Conservation (phyloP, 64 coral and sea anemone species). For the Pocillopora verrucosa region DNA sequence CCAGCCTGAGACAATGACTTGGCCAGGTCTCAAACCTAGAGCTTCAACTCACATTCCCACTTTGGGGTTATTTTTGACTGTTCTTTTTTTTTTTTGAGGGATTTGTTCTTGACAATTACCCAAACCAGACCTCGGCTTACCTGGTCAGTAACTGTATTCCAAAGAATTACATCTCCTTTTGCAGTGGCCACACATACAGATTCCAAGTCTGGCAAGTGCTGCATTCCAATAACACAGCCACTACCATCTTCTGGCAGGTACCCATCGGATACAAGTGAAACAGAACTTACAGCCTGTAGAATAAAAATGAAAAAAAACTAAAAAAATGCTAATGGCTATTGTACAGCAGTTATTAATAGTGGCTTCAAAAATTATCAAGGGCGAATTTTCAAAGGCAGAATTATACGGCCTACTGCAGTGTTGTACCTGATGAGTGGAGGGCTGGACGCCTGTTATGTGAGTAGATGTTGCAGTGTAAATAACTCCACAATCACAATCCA, state of each 20-base stretch:
- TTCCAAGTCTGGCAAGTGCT: constrained; percentile 89
- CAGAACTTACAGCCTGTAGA: constrained; percentile 27
- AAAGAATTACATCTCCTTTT: constrained; percentile 86
- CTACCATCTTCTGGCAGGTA: constrained; percentile 62
- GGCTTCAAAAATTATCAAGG: background rate
- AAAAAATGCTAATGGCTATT: background rate
- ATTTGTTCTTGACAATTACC: too few species aligned
- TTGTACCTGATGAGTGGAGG: constrained; percentile 55
- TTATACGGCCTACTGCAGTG: background rate
- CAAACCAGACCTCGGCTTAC: constrained; percentile 19
- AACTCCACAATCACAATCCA: constrained; percentile 77
- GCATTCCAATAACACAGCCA: constrained; percentile 72
- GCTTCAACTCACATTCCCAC: too few species aligned
- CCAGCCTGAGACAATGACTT: too few species aligned
- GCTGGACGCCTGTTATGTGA: constrained; percentile 54
- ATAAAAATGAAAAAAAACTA: background rate
- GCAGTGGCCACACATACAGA: constrained; percentile 80
- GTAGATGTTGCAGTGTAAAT: constrained; percentile 61
- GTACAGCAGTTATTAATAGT: background rate
- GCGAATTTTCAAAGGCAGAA: background rate
- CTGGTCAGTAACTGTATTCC: constrained; percentile 70
- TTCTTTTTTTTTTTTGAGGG: background rate
- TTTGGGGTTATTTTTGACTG: too few species aligned
- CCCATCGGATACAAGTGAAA: constrained; percentile 63
- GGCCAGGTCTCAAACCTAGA: too few species aligned